Evolutionary conservation across 2,888 invertebrate species (phyloP).

Genomic region (Saturnia pavonia): DNA sequence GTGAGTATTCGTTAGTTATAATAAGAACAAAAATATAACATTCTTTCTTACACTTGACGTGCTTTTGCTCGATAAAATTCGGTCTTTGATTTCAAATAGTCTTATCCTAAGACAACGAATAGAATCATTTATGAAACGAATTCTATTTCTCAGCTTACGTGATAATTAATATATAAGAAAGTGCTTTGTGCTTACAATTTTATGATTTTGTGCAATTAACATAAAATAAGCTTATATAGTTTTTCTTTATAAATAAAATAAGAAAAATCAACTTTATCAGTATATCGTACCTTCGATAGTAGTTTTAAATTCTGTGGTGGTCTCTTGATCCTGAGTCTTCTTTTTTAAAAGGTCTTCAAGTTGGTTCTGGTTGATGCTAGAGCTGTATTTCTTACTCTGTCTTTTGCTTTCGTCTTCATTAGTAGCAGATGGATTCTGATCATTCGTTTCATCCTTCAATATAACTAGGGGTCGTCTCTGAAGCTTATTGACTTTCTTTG

Average conservation of each 20-base stretch:
- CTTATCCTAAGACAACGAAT: background rate
- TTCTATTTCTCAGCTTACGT: background rate
- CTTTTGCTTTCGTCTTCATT: slow-evolving; percentile 72
- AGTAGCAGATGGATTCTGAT: slow-evolving; percentile 71
- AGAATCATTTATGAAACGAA: background rate
- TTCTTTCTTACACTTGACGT: background rate
- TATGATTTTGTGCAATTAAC: background rate
- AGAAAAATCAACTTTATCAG: background rate
- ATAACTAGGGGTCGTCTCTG: slow-evolving; percentile 64
- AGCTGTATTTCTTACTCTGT: slow-evolving; percentile 75
- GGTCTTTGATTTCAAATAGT: background rate
- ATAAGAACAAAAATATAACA: background rate
- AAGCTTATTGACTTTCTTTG: slow-evolving; percentile 48
- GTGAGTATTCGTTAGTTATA: background rate
- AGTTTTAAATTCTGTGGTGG: slow-evolving; percentile 54
- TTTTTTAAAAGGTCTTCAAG: slow-evolving; percentile 59
- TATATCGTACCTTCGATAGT: slow-evolving; percentile 50
- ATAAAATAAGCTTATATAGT: background rate
- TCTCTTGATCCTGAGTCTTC: slow-evolving; percentile 46
- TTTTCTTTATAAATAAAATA: background rate
- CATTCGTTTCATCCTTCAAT: slow-evolving; percentile 53
- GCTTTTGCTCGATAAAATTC: background rate
- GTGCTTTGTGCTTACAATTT: background rate
- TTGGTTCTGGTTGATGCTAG: slow-evolving; percentile 70
- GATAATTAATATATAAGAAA: background rate